Percentiles rank a stretch among this genome's conserved stretches.
Conservation (phyloP, 2,113 vertebrate genomes). For the Phrynosoma platyrhinos region DNA sequence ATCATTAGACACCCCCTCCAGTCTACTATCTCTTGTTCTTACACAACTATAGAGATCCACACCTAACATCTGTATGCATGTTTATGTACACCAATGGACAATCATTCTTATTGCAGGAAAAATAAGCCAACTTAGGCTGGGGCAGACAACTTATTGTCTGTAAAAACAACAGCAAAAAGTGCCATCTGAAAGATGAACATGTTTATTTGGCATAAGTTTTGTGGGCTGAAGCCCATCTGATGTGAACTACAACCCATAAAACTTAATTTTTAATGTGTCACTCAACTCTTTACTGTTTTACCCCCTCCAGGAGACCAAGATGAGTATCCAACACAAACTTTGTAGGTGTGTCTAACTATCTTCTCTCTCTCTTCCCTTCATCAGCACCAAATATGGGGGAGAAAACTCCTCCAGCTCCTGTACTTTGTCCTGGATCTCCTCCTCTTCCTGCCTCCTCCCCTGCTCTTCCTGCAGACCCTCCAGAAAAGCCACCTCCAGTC, state of each 20-base stretch:
- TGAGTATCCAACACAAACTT: too few species aligned
- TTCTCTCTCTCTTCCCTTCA: background rate
- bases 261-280: background rate
- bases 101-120: too few species aligned
- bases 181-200: background rate
- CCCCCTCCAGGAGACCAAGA: too few species aligned
- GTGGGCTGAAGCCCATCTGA: background rate
- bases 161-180: background rate
- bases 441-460: slow-evolving; percentile 54
- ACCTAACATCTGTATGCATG: slow-evolving; percentile 43
- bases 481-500: slow-evolving; percentile 10
- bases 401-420: background rate
- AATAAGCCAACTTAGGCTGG: background rate
- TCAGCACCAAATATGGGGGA: slow-evolving; percentile 5
- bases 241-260: background rate
- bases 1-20: slow-evolving; percentile 82
- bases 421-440: slow-evolving; percentile 9
- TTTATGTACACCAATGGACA: too few species aligned
- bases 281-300: background rate
- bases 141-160: background rate
- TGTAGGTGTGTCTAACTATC: background rate
- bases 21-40: slow-evolving; percentile 86
- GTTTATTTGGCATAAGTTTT: background rate
- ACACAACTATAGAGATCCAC: slow-evolving; percentile 91
- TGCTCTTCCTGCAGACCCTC: slow-evolving; percentile 35